Evolutionary conservation across 2,113 vertebrate species (phyloP).

Genomic region (Nothoprocta pentlandii): DNA sequence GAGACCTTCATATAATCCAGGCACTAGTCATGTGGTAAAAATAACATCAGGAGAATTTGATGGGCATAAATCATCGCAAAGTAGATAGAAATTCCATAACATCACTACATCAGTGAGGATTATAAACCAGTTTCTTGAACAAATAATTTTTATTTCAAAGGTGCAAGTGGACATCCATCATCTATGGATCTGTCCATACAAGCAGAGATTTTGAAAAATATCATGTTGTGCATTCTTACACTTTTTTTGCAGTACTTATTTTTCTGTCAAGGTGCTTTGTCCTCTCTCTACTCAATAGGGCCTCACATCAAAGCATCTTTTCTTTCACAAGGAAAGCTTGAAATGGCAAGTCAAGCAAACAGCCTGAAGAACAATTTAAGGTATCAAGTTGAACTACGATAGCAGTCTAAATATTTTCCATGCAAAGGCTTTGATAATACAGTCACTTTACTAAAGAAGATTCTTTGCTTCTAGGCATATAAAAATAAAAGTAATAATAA

Average conservation of each 20-base stretch:
- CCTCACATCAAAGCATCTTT: not conserved
- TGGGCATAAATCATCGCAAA: not conserved
- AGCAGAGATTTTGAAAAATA: not conserved
- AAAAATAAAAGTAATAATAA: not conserved
- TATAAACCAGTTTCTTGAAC: not conserved
- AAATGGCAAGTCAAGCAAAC: not conserved
- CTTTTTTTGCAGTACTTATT: not conserved
- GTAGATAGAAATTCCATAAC: not conserved
- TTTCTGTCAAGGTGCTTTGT: not conserved
- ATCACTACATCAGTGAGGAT: not conserved
- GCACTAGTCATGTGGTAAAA: not conserved
- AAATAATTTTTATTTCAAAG: not conserved
- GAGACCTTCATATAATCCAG: not conserved
- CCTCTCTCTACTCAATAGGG: not conserved
- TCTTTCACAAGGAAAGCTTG: not conserved
- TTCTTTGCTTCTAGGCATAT: not conserved
- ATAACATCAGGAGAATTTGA: not conserved
- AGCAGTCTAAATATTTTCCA: not conserved
- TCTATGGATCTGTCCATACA: fast-evolving
- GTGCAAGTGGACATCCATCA: not conserved
- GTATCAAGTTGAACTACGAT: not conserved
- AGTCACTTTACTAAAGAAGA: not conserved
- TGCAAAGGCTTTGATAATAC: not conserved
- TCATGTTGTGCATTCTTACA: not conserved
- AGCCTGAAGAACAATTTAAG: not conserved